Evolutionary conservation across 1,140 invertebrate genomes (phyloP), one percentile per base, ranked within the genome.

Genomic region (Latrodectus geometricus): DNA sequence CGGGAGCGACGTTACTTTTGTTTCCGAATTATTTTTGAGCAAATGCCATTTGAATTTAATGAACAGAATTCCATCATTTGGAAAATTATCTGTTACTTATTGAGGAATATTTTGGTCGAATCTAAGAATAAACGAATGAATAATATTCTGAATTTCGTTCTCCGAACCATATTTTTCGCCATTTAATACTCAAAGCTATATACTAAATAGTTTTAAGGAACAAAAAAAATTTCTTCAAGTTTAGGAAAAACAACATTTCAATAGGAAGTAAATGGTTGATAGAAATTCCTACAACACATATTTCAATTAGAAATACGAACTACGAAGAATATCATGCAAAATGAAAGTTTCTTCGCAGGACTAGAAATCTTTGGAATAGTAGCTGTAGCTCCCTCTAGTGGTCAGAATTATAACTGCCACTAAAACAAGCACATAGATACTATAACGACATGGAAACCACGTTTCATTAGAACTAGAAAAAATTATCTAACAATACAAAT

Each of bases 161-260:
- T n/a, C 11, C 69, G 80, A 82, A 82, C 80, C 80, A 82, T 82
- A 82, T 82, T 82, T 82, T 82, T 82, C 80, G 80, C 80, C 80
- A 79, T 61, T n/a, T n/a, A 73, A 74, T 74, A 74, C 21, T 74
- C 21, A 82, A 73, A 79, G 61, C 61, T 74, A 82, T 49, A 20
- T 70, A 61, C 56, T 23, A 15, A 61, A 21, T 77, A 77, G 35
- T 35, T 21, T 52, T 61, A 77, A 74, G 23, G 35, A 81, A 81
- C 54, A 20, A 61, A 82, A 72, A 9, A 49, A 35, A 21, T 20
- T 20, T 65, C 50, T 70, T 12, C 52, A 35, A 17, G n/a, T 21
- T 20, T 61, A 77, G 11, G 14, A n/a, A 72, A 81, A 50, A 79
- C 8, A 65, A 77, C 66, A 78, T 48, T 12, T 68, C 69, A 70